These are phyloP conservation scores for Calyptommatus sinebrachiatus DNA, from an alignment of 2,113 vertebrate genomes.

Conservation along the genomic window DNA sequence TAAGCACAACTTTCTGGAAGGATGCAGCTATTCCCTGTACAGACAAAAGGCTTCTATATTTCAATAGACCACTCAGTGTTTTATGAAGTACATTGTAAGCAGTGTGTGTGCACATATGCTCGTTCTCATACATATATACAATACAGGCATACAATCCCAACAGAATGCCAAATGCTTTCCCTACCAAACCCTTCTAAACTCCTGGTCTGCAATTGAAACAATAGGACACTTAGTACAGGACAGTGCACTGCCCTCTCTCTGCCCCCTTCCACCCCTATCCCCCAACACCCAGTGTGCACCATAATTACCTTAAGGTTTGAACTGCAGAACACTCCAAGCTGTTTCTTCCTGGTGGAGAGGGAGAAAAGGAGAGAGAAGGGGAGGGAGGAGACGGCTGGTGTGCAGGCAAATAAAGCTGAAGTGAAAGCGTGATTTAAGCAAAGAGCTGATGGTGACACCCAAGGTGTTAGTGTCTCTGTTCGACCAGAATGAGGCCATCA, in stretches of 20 bases:
- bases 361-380: slow-evolving; percentile 40
- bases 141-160: not conserved
- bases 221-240: slow-evolving; percentile 24
- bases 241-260: slow-evolving; percentile 9
- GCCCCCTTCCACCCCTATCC: not conserved
- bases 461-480: slow-evolving; percentile 8
- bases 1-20: not conserved
- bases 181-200: not conserved
- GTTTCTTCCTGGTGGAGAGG: slow-evolving; percentile 27
- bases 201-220: slow-evolving; percentile 6
- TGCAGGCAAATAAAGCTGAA: slow-evolving; percentile 20
- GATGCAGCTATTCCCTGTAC: not conserved
- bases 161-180: not conserved
- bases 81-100: not conserved
- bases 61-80: not conserved
- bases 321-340: slow-evolving; percentile 25
- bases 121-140: not conserved
- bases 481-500: slow-evolving; percentile 18
- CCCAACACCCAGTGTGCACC: slow-evolving; percentile 18
- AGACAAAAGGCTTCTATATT: not conserved
- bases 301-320: slow-evolving; percentile 39
- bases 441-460: slow-evolving; percentile 13
- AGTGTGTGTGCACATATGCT: no score
- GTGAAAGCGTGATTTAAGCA: slow-evolving; percentile 6
- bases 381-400: not conserved